Conservation (phyloP, 2,888 invertebrate species). For the Lithophane socia region DNA sequence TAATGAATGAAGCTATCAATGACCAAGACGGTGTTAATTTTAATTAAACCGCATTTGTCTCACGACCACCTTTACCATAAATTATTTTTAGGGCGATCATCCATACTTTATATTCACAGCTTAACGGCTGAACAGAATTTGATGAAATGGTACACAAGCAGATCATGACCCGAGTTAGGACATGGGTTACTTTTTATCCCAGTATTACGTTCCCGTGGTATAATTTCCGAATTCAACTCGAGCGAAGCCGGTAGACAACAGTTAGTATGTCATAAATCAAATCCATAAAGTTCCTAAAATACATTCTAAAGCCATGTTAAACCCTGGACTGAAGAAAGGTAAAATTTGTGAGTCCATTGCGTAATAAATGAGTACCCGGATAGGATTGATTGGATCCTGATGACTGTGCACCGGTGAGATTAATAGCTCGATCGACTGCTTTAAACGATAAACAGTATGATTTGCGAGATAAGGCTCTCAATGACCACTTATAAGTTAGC, state of each 20-base stretch:
- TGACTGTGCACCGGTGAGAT: conserved; percentile 82
- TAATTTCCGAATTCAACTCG: too few relatives aligned
- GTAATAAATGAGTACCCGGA: conserved; percentile 77
- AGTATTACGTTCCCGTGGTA: too few relatives aligned
- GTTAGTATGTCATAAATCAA: neutral
- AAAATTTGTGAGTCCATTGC: conserved; percentile 72
- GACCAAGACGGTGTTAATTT: neutral
- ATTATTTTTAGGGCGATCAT: neutral
- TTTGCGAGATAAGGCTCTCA: conserved; percentile 48
- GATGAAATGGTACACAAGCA: too few relatives aligned
- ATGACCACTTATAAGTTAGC: conserved; percentile 36
- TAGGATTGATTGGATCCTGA: conserved; percentile 83
- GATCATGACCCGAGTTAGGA: too few relatives aligned
- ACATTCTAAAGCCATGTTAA: conserved; percentile 17
- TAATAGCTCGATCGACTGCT: conserved; percentile 71
- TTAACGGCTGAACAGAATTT: too few relatives aligned
- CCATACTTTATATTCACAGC: too few relatives aligned
- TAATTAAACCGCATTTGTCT: neutral
- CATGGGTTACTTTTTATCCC: too few relatives aligned
- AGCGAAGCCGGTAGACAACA: too few relatives aligned
- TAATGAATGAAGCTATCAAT: conserved; percentile 13
- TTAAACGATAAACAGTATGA: conserved; percentile 49
- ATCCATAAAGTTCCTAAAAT: neutral
- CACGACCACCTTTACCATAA: neutral
- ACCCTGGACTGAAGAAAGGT: conserved; percentile 36